Conservation (phyloP, 92 coral and sea anemone genomes). For the Hydrozoanthus gracilis region DNA sequence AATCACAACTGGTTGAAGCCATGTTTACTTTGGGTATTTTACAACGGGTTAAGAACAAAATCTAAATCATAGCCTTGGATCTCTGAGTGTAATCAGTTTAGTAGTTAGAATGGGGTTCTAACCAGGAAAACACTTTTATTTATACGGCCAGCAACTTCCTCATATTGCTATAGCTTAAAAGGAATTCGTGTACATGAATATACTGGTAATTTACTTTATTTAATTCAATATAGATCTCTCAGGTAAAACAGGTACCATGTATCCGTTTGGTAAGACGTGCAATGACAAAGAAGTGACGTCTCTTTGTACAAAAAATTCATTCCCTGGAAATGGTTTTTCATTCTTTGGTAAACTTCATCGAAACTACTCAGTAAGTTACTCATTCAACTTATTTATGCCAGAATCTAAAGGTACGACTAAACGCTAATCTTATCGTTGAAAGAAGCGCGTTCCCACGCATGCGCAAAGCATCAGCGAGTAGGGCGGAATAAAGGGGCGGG, state of each 20-base stretch:
- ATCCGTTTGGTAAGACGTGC: background rate
- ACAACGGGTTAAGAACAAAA: too few relatives aligned
- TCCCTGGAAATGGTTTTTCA: background rate
- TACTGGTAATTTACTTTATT: background rate
- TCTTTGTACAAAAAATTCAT: background rate
- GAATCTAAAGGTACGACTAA: background rate
- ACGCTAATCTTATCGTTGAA: background rate
- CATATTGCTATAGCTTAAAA: too few relatives aligned
- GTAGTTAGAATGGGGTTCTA: too few relatives aligned
- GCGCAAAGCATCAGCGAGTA: too few relatives aligned
- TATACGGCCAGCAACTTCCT: too few relatives aligned
- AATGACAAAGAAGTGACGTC: background rate
- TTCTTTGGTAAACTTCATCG: background rate
- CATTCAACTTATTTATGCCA: background rate
- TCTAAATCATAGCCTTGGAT: too few relatives aligned
- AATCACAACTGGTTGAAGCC: too few relatives aligned
- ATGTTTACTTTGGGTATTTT: too few relatives aligned
- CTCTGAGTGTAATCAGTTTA: too few relatives aligned
- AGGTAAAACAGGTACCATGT: background rate
- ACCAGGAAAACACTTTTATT: too few relatives aligned
- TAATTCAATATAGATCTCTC: background rate
- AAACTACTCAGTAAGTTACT: background rate
- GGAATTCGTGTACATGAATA: too few relatives aligned
- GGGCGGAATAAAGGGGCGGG: too few relatives aligned
- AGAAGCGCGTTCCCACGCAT: background rate